These are phyloP conservation scores for Panagrolaimus sp. DNA, from an alignment of 1,140 invertebrate species.

Conservation along the genomic window DNA sequence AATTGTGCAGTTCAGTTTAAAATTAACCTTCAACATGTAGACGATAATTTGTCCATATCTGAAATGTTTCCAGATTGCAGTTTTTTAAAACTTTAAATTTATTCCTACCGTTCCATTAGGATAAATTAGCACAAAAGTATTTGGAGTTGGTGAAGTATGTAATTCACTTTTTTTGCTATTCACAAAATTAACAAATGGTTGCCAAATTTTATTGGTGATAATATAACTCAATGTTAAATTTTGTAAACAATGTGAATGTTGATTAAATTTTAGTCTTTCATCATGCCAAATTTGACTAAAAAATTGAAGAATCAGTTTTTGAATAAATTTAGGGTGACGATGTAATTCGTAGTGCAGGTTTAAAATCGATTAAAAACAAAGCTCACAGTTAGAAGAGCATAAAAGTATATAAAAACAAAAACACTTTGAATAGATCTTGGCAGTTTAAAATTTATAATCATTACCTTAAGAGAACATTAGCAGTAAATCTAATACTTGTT, in stretches of 20 bases:
- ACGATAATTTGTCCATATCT: slow-evolving; percentile 36
- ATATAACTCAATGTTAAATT: slow-evolving; percentile 40
- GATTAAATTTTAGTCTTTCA: slow-evolving; percentile 24
- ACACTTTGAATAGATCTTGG: too few relatives aligned
- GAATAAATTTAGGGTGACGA: too few relatives aligned
- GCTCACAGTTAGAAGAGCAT: too few relatives aligned
- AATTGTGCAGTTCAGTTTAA: neutral
- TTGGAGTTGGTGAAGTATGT: slow-evolving; percentile 40
- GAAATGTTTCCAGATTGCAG: neutral
- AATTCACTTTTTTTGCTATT: slow-evolving; percentile 40
- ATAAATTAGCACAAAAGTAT: slow-evolving; percentile 43
- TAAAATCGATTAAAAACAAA: too few relatives aligned
- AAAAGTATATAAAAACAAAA: too few relatives aligned
- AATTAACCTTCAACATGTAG: slow-evolving; percentile 37
- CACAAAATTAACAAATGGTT: slow-evolving; percentile 32
- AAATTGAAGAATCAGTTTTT: too few relatives aligned
- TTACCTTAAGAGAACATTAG: too few relatives aligned
- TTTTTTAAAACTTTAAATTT: too few relatives aligned
- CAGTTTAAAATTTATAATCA: too few relatives aligned
- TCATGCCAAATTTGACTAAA: slow-evolving; percentile 46
- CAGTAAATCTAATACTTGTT: too few relatives aligned
- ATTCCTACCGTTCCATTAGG: slow-evolving; percentile 46
- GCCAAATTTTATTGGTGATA: slow-evolving; percentile 44
- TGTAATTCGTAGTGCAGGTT: too few relatives aligned
- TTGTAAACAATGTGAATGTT: slow-evolving; percentile 34